Evolutionary conservation across 2,888 invertebrate genomes (phyloP), one percentile per base, ranked within the genome.

Genomic region (Lamellibrachia columna): DNA sequence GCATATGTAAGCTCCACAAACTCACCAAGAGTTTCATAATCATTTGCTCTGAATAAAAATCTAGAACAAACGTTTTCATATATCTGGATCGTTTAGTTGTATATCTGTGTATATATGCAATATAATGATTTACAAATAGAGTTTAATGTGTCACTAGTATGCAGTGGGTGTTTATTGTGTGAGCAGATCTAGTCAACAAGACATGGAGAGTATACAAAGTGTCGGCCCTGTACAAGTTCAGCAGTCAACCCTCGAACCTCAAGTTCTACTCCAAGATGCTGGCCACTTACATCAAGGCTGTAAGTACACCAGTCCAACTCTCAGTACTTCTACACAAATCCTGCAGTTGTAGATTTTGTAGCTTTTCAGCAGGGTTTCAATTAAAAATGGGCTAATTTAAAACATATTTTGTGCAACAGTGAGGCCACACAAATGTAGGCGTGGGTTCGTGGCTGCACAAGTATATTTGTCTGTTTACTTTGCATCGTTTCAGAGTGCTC

Each of bases 181-280:
- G 75, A 75, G 75, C 94, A 94, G 95, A 94, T 90, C 91, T 95
- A 91, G 93, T 94, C 52, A 94, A 94, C 53, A 95, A 95, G 92
- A 94, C 95, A 90, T 95, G 95, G 95, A 94, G 93, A 90, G 92
- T 95, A 58, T 95, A 94, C 92, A 94, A 94, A 90, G 92, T 95
- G 90, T 95, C 95, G 22, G 95, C 95, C 7, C 93, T 95, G 90
- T 95, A 94, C 93, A 95, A 94, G 91, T 95, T 95, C 92, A 94
- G 93, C 52, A 93, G 93, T 28, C 93, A 94, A 11, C 91, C 94
- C 7, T 93, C 75, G 15, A 75, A 94, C 90, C 93, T 95, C 11
- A 94, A 94, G 91, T 93, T 93, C 90, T 95, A 95, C 92, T 94
- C 94, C 52, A 94, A 93, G 58, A 92, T 91, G 22, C 93, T 95